A percentile compares a stretch with the other conserved stretches of the same genome.
phyloP scores from a whole-genome alignment of 2,888 invertebrate genomes.

The Cheilosia grossa region DNA sequence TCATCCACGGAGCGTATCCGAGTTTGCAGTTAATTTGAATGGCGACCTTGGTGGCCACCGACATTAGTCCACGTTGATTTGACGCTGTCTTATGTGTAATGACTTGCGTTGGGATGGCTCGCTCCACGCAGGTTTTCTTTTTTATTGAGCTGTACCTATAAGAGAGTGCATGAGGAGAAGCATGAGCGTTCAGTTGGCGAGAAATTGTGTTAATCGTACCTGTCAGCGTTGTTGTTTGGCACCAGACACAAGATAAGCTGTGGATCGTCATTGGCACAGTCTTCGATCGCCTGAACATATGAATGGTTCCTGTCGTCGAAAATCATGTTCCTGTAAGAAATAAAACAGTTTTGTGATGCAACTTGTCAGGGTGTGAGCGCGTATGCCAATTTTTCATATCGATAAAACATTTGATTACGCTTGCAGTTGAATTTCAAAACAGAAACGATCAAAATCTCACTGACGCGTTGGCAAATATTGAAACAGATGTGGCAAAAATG shows the following conservation, averaged over 20 bases:
- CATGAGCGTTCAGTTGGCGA: neutral
- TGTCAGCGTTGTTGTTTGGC: constrained; percentile 88
- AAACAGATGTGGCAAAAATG: no score
- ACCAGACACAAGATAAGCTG: constrained; percentile 88
- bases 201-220: constrained; percentile 79
- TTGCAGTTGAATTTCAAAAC: neutral
- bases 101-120: constrained; percentile 88
- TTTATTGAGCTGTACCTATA: constrained; percentile 92
- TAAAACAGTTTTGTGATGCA: neutral
- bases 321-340: constrained; percentile 77
- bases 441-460: neutral
- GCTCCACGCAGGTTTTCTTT: constrained; percentile 91
- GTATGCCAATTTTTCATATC: no score
- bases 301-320: constrained; percentile 86
- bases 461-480: neutral
- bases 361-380: neutral
- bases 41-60: constrained; percentile 95
- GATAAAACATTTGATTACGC: no score
- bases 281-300: constrained; percentile 87
- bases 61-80: constrained; percentile 85
- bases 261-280: constrained; percentile 85
- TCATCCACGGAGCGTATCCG: constrained; percentile 95
- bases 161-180: neutral
- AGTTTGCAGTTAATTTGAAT: constrained; percentile 97
- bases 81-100: constrained; percentile 78